Evolutionary conservation across 2,888 invertebrate genomes (phyloP), one percentile per base, ranked within the genome.

Genomic region (Schizotus pectinicornis): DNA sequence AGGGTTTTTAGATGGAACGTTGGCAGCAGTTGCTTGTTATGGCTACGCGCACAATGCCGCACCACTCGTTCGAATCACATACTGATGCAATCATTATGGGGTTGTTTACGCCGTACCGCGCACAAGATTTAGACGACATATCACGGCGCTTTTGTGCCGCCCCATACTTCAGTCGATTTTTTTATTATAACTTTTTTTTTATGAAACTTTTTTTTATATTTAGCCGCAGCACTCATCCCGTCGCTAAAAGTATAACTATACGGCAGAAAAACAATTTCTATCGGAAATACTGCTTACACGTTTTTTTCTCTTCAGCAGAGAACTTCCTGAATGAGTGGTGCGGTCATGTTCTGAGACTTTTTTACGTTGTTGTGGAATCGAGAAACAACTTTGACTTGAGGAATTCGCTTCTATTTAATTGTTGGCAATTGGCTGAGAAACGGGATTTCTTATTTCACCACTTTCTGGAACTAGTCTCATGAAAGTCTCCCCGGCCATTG

Each of bases 1-100:
- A 50, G 43, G 55, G 45, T 58, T 58, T 60, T 51, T 58, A 59
- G 58, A 59, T 57, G 52, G 57, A 58, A 55, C 35, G 50, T 37
- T 47, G 55, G 56, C 43, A 61, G 58, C 58, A 61, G 55, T 59
- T 61, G 61, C 55, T 59, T 59, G 48, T 61, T 59, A 61, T 59
- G 51, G 55, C 55, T 48, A 57, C 36, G 55, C 56, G 49, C 50
- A 54, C 56, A 61, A 58, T 60, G 53, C 38, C 42, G 42, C 55
- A 51, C 46, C 50, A 48, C 49, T 51, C 51, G 38, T 60, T 56
- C 38, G 48, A 53, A 49, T 60, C 60, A 56, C 47, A 59, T 51
- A 51, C 50, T 59, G 55, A 56, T 56, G 46, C 51, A 56, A 60
- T 60, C 47, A 56, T 56, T 52, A 60, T 60, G 53, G 52, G n/a